Evolutionary conservation across 2,888 invertebrate species (phyloP).

Genomic region (Axea sp.): DNA sequence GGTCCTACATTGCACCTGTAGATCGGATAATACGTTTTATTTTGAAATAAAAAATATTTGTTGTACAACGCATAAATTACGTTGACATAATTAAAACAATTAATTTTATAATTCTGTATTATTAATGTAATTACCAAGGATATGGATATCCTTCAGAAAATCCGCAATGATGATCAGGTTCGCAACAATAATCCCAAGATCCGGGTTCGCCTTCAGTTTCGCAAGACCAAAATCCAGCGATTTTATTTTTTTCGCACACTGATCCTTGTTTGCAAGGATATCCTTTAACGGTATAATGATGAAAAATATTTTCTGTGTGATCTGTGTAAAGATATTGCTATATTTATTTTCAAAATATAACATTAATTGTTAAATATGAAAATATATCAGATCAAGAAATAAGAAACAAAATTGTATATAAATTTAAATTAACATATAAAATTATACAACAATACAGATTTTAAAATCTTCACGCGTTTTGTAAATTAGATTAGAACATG

Average conservation of each 20-base stretch:
- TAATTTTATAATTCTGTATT: too few species aligned
- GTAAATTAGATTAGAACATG: too few species aligned
- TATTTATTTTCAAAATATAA: too few species aligned
- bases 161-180: constrained; percentile 90
- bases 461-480: too few species aligned
- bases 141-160: constrained; percentile 90
- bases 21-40: too few species aligned
- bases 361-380: background rate
- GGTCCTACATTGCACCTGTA: constrained; percentile 91
- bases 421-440: too few species aligned
- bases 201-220: constrained; percentile 87
- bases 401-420: too few species aligned
- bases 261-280: constrained; percentile 87
- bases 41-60: too few species aligned
- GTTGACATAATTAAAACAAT: too few species aligned
- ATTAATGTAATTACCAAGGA: constrained; percentile 92
- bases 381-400: too few species aligned
- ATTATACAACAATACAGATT: too few species aligned
- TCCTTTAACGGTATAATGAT: constrained; percentile 89
- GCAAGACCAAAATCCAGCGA: constrained; percentile 91
- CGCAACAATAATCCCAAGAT: constrained; percentile 93
- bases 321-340: constrained; percentile 22
- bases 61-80: too few species aligned
- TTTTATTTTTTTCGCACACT: constrained; percentile 85
- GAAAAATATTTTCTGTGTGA: constrained; percentile 81